Conservation (phyloP, 2,888 invertebrate species). For the Pristionchus mayeri region DNA sequence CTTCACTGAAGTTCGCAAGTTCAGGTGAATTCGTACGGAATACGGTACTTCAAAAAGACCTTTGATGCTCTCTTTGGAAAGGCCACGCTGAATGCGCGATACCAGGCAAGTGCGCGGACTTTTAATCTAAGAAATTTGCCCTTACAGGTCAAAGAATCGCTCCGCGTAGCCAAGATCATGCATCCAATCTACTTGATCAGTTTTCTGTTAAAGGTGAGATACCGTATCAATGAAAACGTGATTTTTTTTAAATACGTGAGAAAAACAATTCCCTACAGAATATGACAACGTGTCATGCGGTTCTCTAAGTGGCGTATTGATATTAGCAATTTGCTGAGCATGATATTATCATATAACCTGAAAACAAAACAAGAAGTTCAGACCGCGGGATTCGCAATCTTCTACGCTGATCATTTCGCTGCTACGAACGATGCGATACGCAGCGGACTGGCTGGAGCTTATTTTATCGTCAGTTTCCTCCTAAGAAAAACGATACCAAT, state of each 20-base stretch:
- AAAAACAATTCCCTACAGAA: too few relatives aligned
- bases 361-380: background rate
- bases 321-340: too few relatives aligned
- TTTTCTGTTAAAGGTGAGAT: background rate
- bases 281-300: too few relatives aligned
- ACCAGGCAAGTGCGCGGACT: background rate
- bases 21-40: background rate
- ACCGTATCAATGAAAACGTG: too few relatives aligned
- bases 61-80: background rate
- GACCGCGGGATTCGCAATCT: background rate
- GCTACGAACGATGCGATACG: background rate
- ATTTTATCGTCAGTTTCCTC: background rate
- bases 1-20: too few relatives aligned
- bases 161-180: background rate
- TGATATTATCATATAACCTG: too few relatives aligned
- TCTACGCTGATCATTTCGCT: background rate
- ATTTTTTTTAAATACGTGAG: too few relatives aligned
- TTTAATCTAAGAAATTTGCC: too few relatives aligned
- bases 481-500: too few relatives aligned
- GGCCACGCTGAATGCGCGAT: background rate
- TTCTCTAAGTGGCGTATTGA: too few relatives aligned
- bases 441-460: background rate
- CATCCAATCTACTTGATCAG: background rate
- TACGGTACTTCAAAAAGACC: background rate
- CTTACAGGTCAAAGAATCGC: constrained; percentile 25